These are phyloP conservation scores for Albula goreensis DNA, from an alignment of 2,113 vertebrate genomes.

Conservation along the genomic window DNA sequence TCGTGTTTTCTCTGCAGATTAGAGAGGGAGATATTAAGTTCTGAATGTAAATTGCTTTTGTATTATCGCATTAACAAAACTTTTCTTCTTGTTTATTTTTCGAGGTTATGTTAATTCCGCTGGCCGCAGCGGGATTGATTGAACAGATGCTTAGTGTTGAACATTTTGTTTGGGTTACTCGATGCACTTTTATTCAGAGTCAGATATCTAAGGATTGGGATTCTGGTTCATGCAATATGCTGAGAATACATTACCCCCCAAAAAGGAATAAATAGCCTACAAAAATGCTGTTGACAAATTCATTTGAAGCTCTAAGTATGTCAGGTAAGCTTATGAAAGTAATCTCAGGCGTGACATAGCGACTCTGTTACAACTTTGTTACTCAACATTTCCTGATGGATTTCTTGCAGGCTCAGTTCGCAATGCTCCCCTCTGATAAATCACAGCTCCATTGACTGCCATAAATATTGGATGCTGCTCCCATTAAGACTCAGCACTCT, in stretches of 20 bases:
- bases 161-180: not conserved
- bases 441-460: not conserved
- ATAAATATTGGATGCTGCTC: slow-evolving; percentile 4
- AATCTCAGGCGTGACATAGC: not conserved
- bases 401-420: not conserved
- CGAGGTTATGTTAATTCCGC: not conserved
- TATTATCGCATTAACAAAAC: not conserved
- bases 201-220: not conserved
- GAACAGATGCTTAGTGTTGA: not conserved
- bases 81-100: not conserved
- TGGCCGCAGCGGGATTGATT: not conserved
- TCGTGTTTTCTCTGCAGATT: not conserved
- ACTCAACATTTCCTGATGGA: not conserved
- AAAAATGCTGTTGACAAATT: not conserved
- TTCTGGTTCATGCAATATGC: not conserved
- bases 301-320: not conserved
- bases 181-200: not conserved
- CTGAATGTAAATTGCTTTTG: not conserved
- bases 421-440: not conserved
- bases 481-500: slow-evolving; percentile 51
- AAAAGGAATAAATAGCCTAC: not conserved
- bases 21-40: not conserved
- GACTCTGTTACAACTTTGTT: not conserved
- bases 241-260: not conserved
- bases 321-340: not conserved